These are phyloP conservation scores for Dichetophora obliterata DNA, from an alignment of 2,888 invertebrate species.

Conservation along the genomic window DNA sequence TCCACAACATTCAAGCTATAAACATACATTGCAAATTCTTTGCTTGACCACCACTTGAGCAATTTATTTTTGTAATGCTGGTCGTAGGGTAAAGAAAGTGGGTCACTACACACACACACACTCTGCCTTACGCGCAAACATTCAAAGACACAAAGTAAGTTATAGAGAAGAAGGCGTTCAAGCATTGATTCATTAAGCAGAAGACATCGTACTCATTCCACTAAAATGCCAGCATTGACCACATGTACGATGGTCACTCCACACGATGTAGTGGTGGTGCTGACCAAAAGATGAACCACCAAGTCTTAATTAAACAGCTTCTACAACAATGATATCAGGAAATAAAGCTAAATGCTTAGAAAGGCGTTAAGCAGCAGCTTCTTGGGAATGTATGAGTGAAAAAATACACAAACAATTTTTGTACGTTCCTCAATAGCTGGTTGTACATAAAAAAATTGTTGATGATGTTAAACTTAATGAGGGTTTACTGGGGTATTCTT, in stretches of 20 bases:
- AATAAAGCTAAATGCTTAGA: slow-evolving; percentile 26
- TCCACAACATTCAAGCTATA: neutral
- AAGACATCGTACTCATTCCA: neutral
- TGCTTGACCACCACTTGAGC: neutral
- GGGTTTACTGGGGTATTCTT: slow-evolving; percentile 53
- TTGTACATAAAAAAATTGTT: neutral
- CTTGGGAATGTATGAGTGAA: neutral
- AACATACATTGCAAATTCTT: neutral
- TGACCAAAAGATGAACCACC: slow-evolving; percentile 37
- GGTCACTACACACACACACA: no score
- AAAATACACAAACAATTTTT: neutral
- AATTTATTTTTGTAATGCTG: neutral
- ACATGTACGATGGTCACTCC: no score
- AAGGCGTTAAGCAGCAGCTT: slow-evolving; percentile 46
- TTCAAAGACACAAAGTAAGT: neutral
- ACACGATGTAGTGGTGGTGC: neutral
- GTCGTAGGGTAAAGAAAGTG: no score
- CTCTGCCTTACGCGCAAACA: no score
- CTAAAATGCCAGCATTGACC: neutral
- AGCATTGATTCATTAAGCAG: slow-evolving; percentile 56
- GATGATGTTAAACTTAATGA: slow-evolving; percentile 63
- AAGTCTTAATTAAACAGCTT: slow-evolving; percentile 64
- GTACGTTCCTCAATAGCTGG: neutral
- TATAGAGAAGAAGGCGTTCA: slow-evolving; percentile 53
- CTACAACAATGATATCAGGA: slow-evolving; percentile 40